Evolutionary conservation across 2,888 invertebrate genomes (phyloP), one percentile per base, ranked within the genome.

Genomic region (Rhagophthalmus giganteus): DNA sequence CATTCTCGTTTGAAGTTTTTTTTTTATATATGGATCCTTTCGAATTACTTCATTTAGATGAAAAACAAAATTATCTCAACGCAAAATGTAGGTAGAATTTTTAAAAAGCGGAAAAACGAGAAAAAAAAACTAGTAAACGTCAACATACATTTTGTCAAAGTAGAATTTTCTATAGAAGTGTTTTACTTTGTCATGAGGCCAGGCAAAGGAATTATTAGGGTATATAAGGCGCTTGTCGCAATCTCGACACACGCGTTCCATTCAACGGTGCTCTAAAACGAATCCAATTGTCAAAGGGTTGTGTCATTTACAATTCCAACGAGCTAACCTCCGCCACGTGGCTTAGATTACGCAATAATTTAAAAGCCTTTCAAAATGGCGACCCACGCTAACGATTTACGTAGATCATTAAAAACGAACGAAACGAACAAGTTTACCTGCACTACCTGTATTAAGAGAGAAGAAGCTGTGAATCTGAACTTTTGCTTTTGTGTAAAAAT

Each of bases 231-330:
- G 39, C 26, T 47, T 39, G 47, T 47, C 38, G 33, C 39, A 38
- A 39, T 47, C 47, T 47, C 34, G 26, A 47, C 47, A 47, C 67
- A 66, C 67, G 67, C 64, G 64, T 55, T 64, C 66, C 61, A 65
- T 66, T 65, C 62, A 63, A 50, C 55, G 48, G 57, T 54, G 25
- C 60, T 62, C 56, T 59, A 61, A 61, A 64, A 63, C 63, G 66
- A 60, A 66, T 64, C 65, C 62, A 51, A 61, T 62, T 66, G 63
- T 62, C 61, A 58, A 68, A 70, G 67, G 70, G 69, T 68, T 69
- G 65, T 64, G 67, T 67, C 69, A 69, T 71, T 69, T 69, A 65
- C 66, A 68, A 70, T 70, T 71, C 67, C 63, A 67, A 65, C 62
- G 62, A 67, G 62, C 65, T 64, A 63, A 67, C 69, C 65, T 59